These are phyloP conservation scores for Centruroides sculpturatus DNA, from an alignment of 1,140 invertebrate species.

Conservation along the genomic window DNA sequence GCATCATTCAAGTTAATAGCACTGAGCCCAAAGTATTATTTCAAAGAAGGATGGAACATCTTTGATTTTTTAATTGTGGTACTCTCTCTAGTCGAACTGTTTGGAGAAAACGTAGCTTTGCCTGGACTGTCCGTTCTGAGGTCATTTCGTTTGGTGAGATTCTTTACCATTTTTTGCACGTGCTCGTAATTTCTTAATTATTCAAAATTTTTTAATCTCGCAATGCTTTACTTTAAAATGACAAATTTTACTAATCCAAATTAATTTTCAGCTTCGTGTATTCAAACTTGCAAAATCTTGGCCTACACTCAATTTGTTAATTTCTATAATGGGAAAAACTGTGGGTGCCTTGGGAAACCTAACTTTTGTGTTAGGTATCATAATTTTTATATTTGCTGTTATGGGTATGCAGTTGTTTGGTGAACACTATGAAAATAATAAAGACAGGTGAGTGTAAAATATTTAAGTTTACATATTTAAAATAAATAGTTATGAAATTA, in stretches of 20 bases:
- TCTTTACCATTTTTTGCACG: no score
- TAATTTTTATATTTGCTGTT: slow-evolving; percentile 97
- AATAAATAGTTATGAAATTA: background rate
- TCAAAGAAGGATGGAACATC: slow-evolving; percentile 97
- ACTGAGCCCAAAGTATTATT: slow-evolving; percentile 92
- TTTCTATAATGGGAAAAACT: slow-evolving; percentile 96
- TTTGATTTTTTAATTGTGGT: slow-evolving; percentile 98
- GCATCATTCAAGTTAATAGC: slow-evolving; percentile 86
- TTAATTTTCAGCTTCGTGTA: slow-evolving; percentile 66
- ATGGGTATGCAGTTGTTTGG: slow-evolving; percentile 98
- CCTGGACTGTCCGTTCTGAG: slow-evolving; percentile 87
- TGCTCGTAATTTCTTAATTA: no score
- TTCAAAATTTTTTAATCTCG: no score
- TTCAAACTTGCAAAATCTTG: slow-evolving; percentile 99
- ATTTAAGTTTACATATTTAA: background rate
- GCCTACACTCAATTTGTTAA: slow-evolving; percentile 94
- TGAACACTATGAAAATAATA: slow-evolving; percentile 58
- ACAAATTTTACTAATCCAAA: no score
- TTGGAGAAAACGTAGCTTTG: slow-evolving; percentile 63
- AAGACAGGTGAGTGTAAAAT: slow-evolving; percentile 34
- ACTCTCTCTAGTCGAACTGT: slow-evolving; percentile 81
- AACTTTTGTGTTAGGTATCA: slow-evolving; percentile 92
- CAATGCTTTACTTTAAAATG: no score
- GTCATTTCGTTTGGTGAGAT: slow-evolving; percentile 92
- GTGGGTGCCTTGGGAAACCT: slow-evolving; percentile 95